Conservation (phyloP, 2,113 vertebrate species). For the Pollachius pollachius region DNA sequence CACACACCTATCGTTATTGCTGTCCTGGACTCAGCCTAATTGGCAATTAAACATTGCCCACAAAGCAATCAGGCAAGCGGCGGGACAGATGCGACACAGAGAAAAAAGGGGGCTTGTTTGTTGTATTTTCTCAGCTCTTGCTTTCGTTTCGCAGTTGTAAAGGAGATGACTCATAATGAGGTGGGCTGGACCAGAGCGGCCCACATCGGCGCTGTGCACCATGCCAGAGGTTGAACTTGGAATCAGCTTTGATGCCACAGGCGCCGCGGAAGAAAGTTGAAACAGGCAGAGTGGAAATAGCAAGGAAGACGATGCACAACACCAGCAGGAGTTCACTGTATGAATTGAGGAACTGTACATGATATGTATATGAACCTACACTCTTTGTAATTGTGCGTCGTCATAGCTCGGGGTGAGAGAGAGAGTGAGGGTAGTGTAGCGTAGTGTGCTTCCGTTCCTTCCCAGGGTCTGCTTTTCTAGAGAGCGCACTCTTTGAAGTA, state of each 20-base stretch:
- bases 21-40: constrained; percentile 64
- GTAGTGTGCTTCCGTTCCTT: constrained; percentile 31
- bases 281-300: too few relatives aligned
- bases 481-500: constrained; percentile 63
- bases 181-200: constrained; percentile 11
- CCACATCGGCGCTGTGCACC: constrained; percentile 5
- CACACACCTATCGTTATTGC: constrained; percentile 58
- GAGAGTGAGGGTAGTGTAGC: neutral
- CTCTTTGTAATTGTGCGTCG: too few relatives aligned
- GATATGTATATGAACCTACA: too few relatives aligned
- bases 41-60: constrained; percentile 73
- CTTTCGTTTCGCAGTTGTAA: constrained; percentile 45
- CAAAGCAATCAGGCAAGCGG: constrained; percentile 71
- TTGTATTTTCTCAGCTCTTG: constrained; percentile 52
- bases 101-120: constrained; percentile 59
- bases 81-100: constrained; percentile 57
- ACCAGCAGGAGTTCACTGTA: too few relatives aligned
- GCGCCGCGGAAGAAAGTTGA: neutral
- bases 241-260: neutral
- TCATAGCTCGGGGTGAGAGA: neutral
- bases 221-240: neutral
- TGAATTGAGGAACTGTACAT: too few relatives aligned
- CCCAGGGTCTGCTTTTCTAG: constrained; percentile 48
- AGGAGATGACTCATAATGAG: constrained; percentile 57
- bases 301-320: too few relatives aligned